phyloP scores from a whole-genome alignment of 2,888 invertebrate genomes.

The Drosophila maculinotata region DNA sequence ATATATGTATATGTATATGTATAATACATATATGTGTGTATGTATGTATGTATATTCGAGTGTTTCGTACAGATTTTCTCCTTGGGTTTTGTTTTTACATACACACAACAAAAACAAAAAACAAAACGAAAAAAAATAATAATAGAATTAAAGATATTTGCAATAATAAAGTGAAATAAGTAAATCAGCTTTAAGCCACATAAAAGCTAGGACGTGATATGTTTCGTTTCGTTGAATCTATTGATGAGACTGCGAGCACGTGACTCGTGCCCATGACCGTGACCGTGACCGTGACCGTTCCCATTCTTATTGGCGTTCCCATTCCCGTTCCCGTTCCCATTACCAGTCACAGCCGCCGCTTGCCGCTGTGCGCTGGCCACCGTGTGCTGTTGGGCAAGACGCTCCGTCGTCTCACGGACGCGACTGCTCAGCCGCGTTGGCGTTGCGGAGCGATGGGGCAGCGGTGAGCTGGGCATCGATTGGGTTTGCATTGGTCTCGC shows the following conservation, averaged over 20 bases:
- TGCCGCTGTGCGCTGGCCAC: slow-evolving; percentile 67
- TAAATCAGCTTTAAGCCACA: slow-evolving; percentile 46
- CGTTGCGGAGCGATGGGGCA: slow-evolving; percentile 79
- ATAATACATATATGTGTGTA: slow-evolving; percentile 34
- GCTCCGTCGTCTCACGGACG: slow-evolving; percentile 85
- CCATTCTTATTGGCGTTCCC: slow-evolving; percentile 17
- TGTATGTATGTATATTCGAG: slow-evolving; percentile 60
- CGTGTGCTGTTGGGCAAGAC: slow-evolving; percentile 84
- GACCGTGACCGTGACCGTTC: slow-evolving; percentile 26
- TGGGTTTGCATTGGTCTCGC: slow-evolving; percentile 71
- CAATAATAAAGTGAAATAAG: slow-evolving; percentile 44
- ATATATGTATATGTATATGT: slow-evolving; percentile 15
- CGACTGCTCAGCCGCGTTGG: slow-evolving; percentile 85
- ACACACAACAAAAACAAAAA: slow-evolving; percentile 31
- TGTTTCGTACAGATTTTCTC: slow-evolving; percentile 55
- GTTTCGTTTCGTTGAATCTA: slow-evolving; percentile 79
- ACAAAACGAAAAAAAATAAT: slow-evolving; percentile 31
- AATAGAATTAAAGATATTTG: slow-evolving; percentile 29
- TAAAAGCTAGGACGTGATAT: slow-evolving; percentile 71
- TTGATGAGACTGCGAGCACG: slow-evolving; percentile 68
- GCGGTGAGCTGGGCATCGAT: slow-evolving; percentile 85
- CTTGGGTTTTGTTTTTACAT: slow-evolving; percentile 44
- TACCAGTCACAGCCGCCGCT: slow-evolving; percentile 10
- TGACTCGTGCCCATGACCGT: slow-evolving; percentile 51
- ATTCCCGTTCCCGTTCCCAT: slow-evolving; percentile 9